A percentile compares a stretch with the other conserved stretches of the same genome.
phyloP scores from a whole-genome alignment of 1,140 invertebrate species.

The Papilio aristodemus region DNA sequence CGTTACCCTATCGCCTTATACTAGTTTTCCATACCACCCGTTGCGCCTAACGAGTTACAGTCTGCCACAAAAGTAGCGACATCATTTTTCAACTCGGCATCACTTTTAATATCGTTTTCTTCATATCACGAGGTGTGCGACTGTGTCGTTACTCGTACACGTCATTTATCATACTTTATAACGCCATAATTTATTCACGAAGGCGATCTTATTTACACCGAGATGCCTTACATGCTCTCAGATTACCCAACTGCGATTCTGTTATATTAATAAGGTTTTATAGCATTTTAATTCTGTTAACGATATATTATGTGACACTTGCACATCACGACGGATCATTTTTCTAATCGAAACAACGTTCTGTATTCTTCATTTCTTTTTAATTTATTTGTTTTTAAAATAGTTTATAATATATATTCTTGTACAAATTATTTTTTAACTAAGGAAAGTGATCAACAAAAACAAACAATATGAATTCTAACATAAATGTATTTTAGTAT shows the following conservation, averaged over 20 bases:
- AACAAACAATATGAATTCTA: conserved; percentile 42
- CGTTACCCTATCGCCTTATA: conserved; percentile 67
- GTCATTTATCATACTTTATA: conserved; percentile 79
- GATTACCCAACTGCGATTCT: conserved; percentile 70
- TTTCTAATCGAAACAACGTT: too few relatives aligned
- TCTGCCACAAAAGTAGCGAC: conserved; percentile 52
- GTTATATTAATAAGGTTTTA: conserved; percentile 62
- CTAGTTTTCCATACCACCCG: conserved; percentile 71
- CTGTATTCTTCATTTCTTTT: too few relatives aligned
- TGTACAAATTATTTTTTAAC: too few relatives aligned
- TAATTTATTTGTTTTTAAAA: too few relatives aligned
- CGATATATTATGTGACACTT: conserved; percentile 73
- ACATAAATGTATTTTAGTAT: conserved; percentile 54
- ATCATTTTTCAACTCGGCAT: conserved; percentile 48
- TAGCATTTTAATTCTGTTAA: conserved; percentile 72
- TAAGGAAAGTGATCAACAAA: too few relatives aligned
- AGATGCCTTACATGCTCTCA: conserved; percentile 73
- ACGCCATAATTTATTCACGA: conserved; percentile 78
- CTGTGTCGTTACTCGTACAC: conserved; percentile 57
- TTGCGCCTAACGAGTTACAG: conserved; percentile 69
- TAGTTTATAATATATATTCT: too few relatives aligned
- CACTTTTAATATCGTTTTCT: conserved; percentile 52
- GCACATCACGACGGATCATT: conserved; percentile 45
- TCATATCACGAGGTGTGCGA: conserved; percentile 42
- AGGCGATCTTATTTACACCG: conserved; percentile 60